These are phyloP conservation scores for Accipiter virgatus DNA, from an alignment of 2,113 vertebrate species.

Conservation along the genomic window DNA sequence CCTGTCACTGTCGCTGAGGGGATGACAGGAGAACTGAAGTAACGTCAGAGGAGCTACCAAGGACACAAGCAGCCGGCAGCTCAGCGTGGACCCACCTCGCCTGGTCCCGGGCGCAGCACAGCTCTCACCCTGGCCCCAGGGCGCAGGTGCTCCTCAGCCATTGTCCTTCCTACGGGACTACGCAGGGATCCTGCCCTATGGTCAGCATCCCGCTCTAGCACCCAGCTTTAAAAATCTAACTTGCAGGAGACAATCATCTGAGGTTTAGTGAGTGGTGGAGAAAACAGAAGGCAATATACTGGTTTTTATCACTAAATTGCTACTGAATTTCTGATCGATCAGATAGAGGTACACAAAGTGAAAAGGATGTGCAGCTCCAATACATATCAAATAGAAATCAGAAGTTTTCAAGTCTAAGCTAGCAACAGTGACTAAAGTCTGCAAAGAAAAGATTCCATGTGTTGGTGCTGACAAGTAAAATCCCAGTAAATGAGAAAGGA, in stretches of 20 bases:
- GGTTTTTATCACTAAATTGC: neutral
- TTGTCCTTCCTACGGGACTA: neutral
- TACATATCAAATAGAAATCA: neutral
- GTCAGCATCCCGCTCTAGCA: neutral
- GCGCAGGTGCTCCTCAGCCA: accelerated
- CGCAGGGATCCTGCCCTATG: neutral
- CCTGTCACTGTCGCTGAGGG: neutral
- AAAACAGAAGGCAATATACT: neutral
- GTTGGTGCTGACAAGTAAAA: neutral
- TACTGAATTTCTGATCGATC: neutral
- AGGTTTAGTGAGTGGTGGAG: neutral
- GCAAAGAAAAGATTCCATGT: neutral
- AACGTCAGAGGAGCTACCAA: neutral
- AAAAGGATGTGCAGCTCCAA: neutral
- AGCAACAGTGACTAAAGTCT: neutral
- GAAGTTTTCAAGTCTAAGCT: neutral
- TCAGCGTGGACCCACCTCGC: accelerated
- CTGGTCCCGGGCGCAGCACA: neutral
- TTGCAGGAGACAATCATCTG: neutral
- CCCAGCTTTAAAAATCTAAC: neutral
- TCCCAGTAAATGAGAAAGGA: neutral
- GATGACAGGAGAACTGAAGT: neutral
- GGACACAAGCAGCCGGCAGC: accelerated
- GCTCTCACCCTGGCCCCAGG: no score
- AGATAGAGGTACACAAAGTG: neutral